phyloP scores from a whole-genome alignment of 1,140 invertebrate genomes.

The Luehdorfia chinensis region DNA sequence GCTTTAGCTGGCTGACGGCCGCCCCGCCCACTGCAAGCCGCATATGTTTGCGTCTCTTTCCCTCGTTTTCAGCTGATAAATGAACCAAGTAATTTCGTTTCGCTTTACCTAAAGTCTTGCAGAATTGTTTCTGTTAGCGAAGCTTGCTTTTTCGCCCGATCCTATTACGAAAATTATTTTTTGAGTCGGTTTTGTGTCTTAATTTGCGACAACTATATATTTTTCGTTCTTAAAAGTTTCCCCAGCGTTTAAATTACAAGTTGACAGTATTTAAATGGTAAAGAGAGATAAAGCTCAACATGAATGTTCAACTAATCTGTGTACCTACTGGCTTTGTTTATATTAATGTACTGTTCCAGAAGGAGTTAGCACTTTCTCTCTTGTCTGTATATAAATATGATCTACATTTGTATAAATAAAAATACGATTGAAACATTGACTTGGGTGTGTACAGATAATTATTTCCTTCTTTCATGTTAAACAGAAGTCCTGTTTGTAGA shows the following conservation, averaged over 20 bases:
- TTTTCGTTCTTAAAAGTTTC: background rate
- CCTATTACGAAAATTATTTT: conserved; percentile 17
- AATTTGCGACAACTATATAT: conserved; percentile 3
- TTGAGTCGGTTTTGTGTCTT: background rate
- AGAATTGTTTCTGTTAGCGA: conserved; percentile 16
- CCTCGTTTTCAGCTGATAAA: conserved; percentile 17
- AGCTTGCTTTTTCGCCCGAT: conserved; percentile 12
- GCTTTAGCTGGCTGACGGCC: background rate
- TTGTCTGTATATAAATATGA: too few species aligned
- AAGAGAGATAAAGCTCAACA: too few species aligned
- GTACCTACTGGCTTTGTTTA: background rate
- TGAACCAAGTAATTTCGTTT: conserved; percentile 17
- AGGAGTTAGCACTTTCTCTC: too few species aligned
- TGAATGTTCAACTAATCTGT: background rate
- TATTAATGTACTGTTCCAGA: too few species aligned
- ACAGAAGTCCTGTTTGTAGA: too few species aligned
- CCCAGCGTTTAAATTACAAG: background rate
- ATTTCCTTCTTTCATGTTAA: too few species aligned
- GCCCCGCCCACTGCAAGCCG: conserved; percentile 14
- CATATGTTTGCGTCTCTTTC: conserved; percentile 15
- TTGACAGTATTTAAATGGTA: too few species aligned
- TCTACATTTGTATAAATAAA: too few species aligned
- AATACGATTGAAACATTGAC: too few species aligned
- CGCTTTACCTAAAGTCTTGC: conserved; percentile 14
- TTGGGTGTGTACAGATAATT: too few species aligned